phyloP scores from a whole-genome alignment of 2,797 vertebrate genomes.

The Notolepis coatsorum region DNA sequence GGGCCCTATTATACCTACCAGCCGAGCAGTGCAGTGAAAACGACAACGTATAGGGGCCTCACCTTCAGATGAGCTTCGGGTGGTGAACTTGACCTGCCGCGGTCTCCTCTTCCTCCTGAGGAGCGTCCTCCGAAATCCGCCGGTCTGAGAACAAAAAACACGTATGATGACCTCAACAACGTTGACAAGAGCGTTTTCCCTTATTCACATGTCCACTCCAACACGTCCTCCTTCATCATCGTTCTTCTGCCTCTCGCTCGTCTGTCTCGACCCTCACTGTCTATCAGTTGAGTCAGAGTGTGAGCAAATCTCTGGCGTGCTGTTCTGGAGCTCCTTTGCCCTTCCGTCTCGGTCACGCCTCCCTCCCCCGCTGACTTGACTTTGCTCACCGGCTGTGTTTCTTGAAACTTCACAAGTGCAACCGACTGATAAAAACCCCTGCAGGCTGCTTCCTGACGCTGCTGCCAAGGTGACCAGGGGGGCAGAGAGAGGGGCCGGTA shows the following conservation, averaged over 20 bases:
- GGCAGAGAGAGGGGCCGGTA: conserved; percentile 24
- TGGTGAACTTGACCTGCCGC: background rate
- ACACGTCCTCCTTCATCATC: background rate
- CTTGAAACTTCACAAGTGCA: no score
- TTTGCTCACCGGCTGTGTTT: background rate
- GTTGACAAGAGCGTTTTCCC: background rate
- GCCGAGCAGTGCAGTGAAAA: no score
- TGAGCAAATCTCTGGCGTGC: background rate
- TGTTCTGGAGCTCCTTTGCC: conserved; percentile 5
- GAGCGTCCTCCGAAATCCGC: no score
- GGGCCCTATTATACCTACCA: background rate
- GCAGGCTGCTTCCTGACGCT: conserved; percentile 52
- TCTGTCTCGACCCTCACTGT: background rate
- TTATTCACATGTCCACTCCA: background rate
- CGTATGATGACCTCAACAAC: background rate
- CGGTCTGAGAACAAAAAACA: background rate
- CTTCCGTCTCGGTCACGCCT: conserved; percentile 47
- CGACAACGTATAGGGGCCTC: conserved; percentile 31
- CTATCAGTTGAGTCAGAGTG: background rate
- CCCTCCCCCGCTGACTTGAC: conserved; percentile 15
- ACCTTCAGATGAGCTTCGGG: conserved; percentile 40
- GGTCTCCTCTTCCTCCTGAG: conserved; percentile 1
- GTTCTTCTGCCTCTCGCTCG: conserved; percentile 8
- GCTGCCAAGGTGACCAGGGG: conserved; percentile 44
- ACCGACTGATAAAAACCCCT: background rate